phyloP scores from a whole-genome alignment of 2,113 vertebrate species.

The Ictalurus punctatus region DNA sequence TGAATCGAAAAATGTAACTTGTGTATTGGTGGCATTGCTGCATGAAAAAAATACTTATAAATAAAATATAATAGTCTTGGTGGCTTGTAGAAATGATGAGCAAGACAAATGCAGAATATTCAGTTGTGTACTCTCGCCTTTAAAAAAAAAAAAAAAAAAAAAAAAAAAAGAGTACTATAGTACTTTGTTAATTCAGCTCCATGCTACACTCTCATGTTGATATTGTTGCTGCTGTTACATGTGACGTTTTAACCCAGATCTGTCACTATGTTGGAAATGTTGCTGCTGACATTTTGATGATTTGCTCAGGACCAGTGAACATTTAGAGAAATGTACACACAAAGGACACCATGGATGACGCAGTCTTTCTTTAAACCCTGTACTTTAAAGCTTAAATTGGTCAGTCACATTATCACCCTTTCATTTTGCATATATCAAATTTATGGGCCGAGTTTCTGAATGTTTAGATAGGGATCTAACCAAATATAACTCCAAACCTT shows the following conservation, averaged over 20 bases:
- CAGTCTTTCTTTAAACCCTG: background rate
- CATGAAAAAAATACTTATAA: background rate
- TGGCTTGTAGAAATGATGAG: background rate
- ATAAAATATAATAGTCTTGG: background rate
- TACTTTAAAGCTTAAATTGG: background rate
- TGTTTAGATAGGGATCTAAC: background rate
- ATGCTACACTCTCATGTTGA: background rate
- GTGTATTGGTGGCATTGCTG: background rate
- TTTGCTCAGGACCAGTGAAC: background rate
- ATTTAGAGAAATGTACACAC: background rate
- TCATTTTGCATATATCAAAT: background rate
- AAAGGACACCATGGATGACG: background rate
- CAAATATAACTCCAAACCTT: constrained; percentile 1
- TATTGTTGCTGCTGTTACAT: background rate
- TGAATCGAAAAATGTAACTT: background rate
- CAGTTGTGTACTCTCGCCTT: background rate
- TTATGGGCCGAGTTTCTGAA: background rate
- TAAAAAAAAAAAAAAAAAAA: no score
- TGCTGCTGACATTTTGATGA: background rate
- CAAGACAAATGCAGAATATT: background rate
- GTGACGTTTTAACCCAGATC: background rate
- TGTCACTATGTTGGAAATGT: background rate
- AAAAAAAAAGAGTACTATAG: background rate
- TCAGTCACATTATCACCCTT: background rate
- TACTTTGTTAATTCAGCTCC: background rate